These are phyloP conservation scores for Lepidothrix coronata DNA, from an alignment of 2,113 vertebrate genomes.

Conservation along the genomic window DNA sequence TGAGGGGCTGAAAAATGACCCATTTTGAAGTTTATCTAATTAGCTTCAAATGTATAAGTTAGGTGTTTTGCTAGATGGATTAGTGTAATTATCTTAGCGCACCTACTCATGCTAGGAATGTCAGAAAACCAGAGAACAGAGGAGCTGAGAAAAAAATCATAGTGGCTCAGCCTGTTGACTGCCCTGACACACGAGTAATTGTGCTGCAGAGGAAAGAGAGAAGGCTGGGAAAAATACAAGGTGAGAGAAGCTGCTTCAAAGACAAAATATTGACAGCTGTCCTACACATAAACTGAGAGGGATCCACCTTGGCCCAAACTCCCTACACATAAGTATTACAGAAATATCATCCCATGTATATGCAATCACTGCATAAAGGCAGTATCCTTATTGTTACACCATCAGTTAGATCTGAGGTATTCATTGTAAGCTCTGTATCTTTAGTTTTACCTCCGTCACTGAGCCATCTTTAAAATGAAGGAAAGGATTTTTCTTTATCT, in stretches of 20 bases:
- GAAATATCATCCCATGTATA: not conserved
- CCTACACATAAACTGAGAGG: not conserved
- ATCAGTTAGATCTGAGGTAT: not conserved
- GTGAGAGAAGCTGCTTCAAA: not conserved
- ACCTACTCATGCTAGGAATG: conserved; percentile 54
- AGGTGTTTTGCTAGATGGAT: conserved; percentile 66
- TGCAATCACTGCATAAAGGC: not conserved
- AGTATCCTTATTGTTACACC: not conserved
- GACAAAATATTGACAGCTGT: not conserved
- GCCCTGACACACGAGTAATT: not conserved
- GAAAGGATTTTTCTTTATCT: conserved; percentile 31
- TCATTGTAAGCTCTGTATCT: not conserved
- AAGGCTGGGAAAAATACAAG: not conserved
- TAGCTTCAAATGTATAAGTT: conserved; percentile 58
- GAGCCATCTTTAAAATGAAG: conserved; percentile 1
- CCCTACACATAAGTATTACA: not conserved
- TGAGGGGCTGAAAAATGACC: conserved; percentile 65
- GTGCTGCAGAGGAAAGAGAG: not conserved
- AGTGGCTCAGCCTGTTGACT: conserved; percentile 35
- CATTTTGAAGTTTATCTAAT: conserved; percentile 68
- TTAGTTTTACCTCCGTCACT: not conserved
- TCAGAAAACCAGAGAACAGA: conserved; percentile 40
- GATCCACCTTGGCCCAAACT: not conserved
- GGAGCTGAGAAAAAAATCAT: conserved; percentile 11
- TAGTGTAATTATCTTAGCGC: conserved; percentile 47